These are phyloP conservation scores for Drosophila pseudoananassae DNA, from an alignment of 1,140 invertebrate species.

Conservation along the genomic window DNA sequence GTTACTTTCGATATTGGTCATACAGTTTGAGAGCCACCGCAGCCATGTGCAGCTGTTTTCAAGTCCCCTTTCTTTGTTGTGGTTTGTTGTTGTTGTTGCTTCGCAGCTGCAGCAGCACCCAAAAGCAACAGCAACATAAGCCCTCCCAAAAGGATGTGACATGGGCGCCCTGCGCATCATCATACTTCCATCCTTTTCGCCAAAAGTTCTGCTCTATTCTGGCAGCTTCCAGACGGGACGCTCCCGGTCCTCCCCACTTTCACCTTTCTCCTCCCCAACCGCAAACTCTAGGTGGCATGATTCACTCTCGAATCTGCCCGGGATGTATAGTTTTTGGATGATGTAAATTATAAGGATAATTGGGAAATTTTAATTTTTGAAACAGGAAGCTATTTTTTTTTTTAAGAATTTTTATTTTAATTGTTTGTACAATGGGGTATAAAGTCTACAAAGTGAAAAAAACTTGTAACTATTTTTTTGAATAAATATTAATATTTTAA, in stretches of 20 bases:
- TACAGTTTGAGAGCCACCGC: slow-evolving; percentile 58
- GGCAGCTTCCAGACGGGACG: slow-evolving; percentile 38
- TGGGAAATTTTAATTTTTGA: no score
- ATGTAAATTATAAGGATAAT: no score
- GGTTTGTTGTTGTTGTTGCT: slow-evolving; percentile 62
- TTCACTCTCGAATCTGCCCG: slow-evolving; percentile 15
- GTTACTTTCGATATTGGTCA: slow-evolving; percentile 39
- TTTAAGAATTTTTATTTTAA: no score
- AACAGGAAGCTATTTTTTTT: no score
- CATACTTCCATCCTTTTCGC: background rate
- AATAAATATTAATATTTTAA: no score
- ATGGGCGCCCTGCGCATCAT: slow-evolving; percentile 34
- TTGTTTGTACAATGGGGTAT: no score
- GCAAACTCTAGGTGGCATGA: slow-evolving; percentile 5
- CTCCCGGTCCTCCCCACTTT: background rate
- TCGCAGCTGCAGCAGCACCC: slow-evolving; percentile 57
- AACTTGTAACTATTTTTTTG: no score
- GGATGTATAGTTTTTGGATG: background rate
- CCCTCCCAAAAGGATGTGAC: slow-evolving; percentile 2
- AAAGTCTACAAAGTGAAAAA: no score
- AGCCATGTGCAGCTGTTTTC: slow-evolving; percentile 69
- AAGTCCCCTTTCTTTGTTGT: slow-evolving; percentile 50
- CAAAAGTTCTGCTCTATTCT: slow-evolving; percentile 24
- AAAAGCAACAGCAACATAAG: slow-evolving; percentile 12
- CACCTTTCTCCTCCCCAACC: slow-evolving; percentile 9